Evolutionary conservation across 2,113 vertebrate genomes (phyloP).

Genomic region (Ctenodactylus gundi): DNA sequence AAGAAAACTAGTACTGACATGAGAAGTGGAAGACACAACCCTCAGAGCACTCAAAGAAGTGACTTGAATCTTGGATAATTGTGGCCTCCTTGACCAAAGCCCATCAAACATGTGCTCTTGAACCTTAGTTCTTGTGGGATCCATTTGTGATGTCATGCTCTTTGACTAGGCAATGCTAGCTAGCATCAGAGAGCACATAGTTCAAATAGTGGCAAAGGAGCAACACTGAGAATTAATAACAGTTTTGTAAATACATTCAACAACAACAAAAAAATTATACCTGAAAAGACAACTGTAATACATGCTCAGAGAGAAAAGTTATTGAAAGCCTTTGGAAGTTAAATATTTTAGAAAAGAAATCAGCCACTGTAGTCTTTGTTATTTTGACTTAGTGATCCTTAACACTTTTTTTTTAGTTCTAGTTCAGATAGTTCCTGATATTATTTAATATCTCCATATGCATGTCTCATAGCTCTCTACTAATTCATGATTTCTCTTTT

Average conservation of each 20-base stretch:
- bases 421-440: not conserved
- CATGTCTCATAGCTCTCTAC: not conserved
- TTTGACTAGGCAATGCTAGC: not conserved
- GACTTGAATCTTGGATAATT: not conserved
- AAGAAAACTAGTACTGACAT: not conserved
- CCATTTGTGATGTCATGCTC: not conserved
- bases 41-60: not conserved
- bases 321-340: not conserved
- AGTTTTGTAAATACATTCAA: not conserved
- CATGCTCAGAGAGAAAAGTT: not conserved
- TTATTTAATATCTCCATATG: not conserved
- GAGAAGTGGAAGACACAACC: not conserved
- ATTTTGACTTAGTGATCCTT: too few species aligned
- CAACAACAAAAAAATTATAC: not conserved
- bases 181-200: not conserved
- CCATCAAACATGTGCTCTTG: not conserved
- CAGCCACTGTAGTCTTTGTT: not conserved
- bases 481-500: not conserved
- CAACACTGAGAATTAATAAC: not conserved
- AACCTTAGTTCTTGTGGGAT: not conserved
- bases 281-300: not conserved
- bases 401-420: too few species aligned
- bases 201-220: not conserved
- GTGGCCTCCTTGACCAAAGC: not conserved
- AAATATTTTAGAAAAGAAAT: not conserved